Percentiles rank a stretch among this genome's conserved stretches.
Evolutionary conservation across 2,888 invertebrate species (phyloP).

Genomic region (Diaprepes abbreviatus): DNA sequence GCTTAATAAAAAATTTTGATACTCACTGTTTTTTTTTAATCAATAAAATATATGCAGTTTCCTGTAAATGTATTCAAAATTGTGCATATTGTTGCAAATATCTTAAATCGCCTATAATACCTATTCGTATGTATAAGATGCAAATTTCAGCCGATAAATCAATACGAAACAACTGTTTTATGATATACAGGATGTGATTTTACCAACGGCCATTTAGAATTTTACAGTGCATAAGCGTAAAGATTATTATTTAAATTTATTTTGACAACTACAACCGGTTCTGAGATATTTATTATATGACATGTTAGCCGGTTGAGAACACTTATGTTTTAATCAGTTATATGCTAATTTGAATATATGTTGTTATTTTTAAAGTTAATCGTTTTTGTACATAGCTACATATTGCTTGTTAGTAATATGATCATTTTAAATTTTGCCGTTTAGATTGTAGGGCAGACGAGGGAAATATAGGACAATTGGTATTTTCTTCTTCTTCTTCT

Average conservation of each 20-base stretch:
- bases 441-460: too few relatives aligned
- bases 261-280: constrained; percentile 41
- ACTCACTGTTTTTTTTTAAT: too few relatives aligned
- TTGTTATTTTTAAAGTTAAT: constrained; percentile 27
- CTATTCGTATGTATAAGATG: constrained; percentile 42
- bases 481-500: too few relatives aligned
- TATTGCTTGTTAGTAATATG: not conserved
- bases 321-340: constrained; percentile 46
- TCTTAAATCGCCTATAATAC: constrained; percentile 22
- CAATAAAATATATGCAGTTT: too few relatives aligned
- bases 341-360: constrained; percentile 45
- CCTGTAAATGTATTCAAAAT: too few relatives aligned
- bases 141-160: constrained; percentile 44
- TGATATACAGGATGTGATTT: constrained; percentile 49
- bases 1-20: too few relatives aligned
- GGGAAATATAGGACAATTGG: too few relatives aligned
- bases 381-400: constrained; percentile 1
- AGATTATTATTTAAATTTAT: constrained; percentile 48
- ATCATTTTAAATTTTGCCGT: too few relatives aligned
- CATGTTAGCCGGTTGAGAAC: constrained; percentile 39
- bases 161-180: constrained; percentile 46
- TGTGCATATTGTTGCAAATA: constrained; percentile 32
- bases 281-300: constrained; percentile 40
- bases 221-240: constrained; percentile 33
- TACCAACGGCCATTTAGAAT: constrained; percentile 39